Conservation (phyloP, 2,113 vertebrate genomes). For the Salvator merianae region DNA sequence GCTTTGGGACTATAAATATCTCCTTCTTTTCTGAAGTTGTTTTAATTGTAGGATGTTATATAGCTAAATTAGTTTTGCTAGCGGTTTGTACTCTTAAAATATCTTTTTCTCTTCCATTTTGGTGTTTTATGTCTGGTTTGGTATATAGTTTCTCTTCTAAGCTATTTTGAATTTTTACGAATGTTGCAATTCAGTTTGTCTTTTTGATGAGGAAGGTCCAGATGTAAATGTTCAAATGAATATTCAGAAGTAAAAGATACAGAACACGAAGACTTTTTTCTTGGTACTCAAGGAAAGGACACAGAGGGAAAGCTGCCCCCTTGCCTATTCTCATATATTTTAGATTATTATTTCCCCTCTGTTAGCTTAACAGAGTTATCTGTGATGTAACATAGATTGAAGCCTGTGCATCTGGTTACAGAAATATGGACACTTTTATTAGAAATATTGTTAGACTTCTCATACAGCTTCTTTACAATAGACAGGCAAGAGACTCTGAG, state of each 20-base stretch:
- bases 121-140: neutral
- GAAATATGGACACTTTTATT: conserved; percentile 47
- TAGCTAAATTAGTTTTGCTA: neutral
- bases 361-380: conserved; percentile 42
- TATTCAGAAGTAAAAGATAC: neutral
- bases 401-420: conserved; percentile 12
- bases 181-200: neutral
- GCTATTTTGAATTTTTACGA: neutral
- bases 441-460: conserved; percentile 43
- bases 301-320: conserved; percentile 14
- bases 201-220: neutral
- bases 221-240: neutral
- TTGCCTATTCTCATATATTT: conserved; percentile 18
- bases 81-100: neutral
- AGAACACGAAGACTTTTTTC: neutral
- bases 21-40: neutral
- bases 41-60: neutral
- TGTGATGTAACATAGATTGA: conserved; percentile 33
- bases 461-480: conserved; percentile 35
- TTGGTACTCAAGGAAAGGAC: neutral
- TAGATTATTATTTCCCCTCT: conserved; percentile 33
- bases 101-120: neutral
- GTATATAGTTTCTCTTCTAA: neutral
- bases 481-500: conserved; percentile 30
- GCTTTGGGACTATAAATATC: neutral